Base-by-base conservation (phyloP, 2,888 invertebrate genomes). In the Mesorhabditis sp. region DNA sequence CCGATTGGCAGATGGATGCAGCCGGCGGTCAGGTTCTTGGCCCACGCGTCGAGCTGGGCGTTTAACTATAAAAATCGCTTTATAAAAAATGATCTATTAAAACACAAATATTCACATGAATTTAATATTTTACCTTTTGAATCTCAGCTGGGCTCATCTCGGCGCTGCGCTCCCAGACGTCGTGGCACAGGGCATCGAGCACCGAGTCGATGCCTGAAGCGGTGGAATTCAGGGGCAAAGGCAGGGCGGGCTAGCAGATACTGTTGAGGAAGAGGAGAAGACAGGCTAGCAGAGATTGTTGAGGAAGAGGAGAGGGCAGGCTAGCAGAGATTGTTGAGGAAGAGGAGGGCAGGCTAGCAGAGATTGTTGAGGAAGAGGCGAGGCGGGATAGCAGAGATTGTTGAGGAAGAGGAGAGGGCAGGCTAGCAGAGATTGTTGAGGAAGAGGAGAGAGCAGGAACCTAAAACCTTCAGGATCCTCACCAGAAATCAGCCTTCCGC, bases 1-100 rank as follows among this genome's bases (percentile, higher is more conserved):
- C 86, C 85, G 62, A 86, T 83, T 6, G 82, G 83, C 62, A 85
- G 67, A 66, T 83, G 79, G 45, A 82, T 42, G 58, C 68, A 69
- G 13, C 69, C 66, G 4, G 67, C 63, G n/a, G 41, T 63, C 5
- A 66, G 62, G 64, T 45, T 70, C 6, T 65, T 72, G 4, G 74
- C 70, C 75, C 74, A 79, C 4, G 68, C 70, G 10, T 71, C 71
- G 15, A 79, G 62, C 44, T 71, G 72, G n/a, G 62, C 66, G 4
- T 64, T 70, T 5, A 76, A 61, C 58, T 50, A 50, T 10, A 50
- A 50, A 50, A 10, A 50, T 50, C 58, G n/a, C 58, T 13, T 50
- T 10, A 10, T n/a, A 50, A 50, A 50, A 50, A 50, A 13, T 50
- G 7, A 50, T 1, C 28, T 28, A 28, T 10, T 50, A 50, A 50